These are phyloP conservation scores for Sylvietta virens DNA, from an alignment of 2,113 vertebrate genomes.

Conservation along the genomic window DNA sequence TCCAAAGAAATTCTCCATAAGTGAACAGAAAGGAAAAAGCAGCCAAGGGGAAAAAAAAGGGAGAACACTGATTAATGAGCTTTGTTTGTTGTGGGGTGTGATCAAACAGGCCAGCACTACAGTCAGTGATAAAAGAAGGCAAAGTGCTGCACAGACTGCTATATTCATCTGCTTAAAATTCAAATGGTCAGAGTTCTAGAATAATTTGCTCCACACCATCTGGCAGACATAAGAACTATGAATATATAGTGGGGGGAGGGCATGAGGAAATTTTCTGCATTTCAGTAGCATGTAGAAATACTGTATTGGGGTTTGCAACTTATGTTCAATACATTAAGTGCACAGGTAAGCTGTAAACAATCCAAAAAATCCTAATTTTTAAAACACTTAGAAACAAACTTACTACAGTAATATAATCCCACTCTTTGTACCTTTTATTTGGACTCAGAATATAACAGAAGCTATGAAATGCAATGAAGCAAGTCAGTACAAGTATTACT, in stretches of 20 bases:
- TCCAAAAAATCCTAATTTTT: slow-evolving; percentile 19
- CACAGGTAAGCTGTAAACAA: slow-evolving; percentile 32
- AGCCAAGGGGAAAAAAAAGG: neutral
- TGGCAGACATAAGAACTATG: slow-evolving; percentile 54
- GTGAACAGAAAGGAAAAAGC: neutral
- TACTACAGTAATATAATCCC: neutral
- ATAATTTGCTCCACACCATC: slow-evolving; percentile 70
- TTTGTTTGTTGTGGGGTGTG: neutral
- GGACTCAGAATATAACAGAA: neutral
- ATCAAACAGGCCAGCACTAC: slow-evolving; percentile 24
- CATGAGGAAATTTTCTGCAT: slow-evolving; percentile 7
- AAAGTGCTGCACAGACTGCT: neutral
- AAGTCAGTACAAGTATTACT: neutral
- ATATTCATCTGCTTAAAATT: slow-evolving; percentile 69
- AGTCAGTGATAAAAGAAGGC: slow-evolving; percentile 26
- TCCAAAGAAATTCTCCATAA: slow-evolving; percentile 2
- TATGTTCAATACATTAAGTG: neutral
- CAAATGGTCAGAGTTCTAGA: slow-evolving; percentile 56
- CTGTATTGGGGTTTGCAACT: slow-evolving; percentile 12
- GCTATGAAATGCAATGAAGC: neutral
- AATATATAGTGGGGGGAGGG: neutral
- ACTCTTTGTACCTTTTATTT: neutral
- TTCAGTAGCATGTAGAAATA: slow-evolving; percentile 22
- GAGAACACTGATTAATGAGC: neutral
- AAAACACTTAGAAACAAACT: neutral